These are phyloP conservation scores for Cnemophilus loriae DNA, from an alignment of 2,113 vertebrate species.

Conservation along the genomic window DNA sequence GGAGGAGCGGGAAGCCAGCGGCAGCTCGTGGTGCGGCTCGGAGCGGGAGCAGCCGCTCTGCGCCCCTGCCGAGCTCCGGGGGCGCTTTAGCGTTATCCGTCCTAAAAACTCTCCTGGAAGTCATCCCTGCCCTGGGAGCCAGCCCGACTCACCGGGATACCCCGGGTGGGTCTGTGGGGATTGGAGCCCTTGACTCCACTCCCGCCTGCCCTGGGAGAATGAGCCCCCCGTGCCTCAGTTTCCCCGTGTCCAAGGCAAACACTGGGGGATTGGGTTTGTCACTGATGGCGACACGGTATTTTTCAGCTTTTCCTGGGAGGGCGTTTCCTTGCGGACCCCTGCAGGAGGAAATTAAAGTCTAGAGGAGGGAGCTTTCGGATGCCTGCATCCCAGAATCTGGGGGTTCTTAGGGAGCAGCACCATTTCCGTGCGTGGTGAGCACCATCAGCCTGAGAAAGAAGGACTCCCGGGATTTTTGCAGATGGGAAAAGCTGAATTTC, in stretches of 20 bases:
- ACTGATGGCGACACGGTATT: rapidly evolving
- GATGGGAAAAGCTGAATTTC: neutral
- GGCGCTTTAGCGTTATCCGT: neutral
- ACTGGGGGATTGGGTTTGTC: rapidly evolving
- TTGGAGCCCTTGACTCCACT: no score
- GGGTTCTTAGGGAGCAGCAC: rapidly evolving
- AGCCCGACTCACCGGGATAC: neutral
- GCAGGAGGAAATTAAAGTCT: neutral
- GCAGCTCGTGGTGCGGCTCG: rapidly evolving
- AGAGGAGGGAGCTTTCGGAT: neutral
- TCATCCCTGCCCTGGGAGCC: neutral
- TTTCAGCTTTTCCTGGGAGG: neutral
- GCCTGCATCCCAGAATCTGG: neutral
- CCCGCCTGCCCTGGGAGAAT: rapidly evolving
- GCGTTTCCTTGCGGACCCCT: rapidly evolving
- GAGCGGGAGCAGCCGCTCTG: rapidly evolving
- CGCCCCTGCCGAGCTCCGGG: rapidly evolving
- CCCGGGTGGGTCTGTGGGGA: rapidly evolving
- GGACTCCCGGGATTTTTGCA: neutral
- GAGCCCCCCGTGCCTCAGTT: neutral
- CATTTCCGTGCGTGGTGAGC: rapidly evolving
- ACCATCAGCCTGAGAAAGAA: rapidly evolving
- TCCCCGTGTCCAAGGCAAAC: neutral
- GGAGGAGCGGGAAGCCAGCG: neutral
- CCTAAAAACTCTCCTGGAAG: neutral